Percentiles rank a stretch among this genome's conserved stretches.
Conservation (phyloP, 2,797 vertebrate genomes). For the Acipenser ruthenus region DNA sequence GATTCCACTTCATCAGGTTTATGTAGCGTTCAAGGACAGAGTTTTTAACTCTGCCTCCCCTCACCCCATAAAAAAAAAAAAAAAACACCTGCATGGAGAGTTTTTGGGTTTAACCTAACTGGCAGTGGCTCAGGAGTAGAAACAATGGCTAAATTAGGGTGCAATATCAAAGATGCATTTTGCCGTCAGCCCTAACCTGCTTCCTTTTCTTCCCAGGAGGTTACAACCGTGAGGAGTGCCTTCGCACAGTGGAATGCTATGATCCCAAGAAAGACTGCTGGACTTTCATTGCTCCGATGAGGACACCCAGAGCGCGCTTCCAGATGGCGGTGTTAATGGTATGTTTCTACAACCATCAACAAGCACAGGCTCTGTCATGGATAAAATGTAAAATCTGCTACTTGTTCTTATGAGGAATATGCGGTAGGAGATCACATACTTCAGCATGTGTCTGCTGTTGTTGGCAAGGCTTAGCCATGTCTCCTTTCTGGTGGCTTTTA, state of each 20-base stretch:
- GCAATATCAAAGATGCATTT: neutral
- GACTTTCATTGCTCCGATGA: conserved; percentile 93
- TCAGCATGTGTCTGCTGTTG: too few relatives aligned
- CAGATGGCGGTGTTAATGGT: conserved; percentile 98
- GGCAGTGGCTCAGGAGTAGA: too few relatives aligned
- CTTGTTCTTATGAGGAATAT: neutral
- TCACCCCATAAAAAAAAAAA: neutral
- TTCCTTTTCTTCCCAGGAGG: conserved; percentile 60
- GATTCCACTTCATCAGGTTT: neutral
- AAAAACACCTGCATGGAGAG: too few relatives aligned
- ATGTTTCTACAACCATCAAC: conserved; percentile 17
- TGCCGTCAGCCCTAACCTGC: too few relatives aligned
- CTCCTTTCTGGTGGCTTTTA: too few relatives aligned
- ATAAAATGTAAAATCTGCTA: neutral
- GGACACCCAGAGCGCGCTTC: conserved; percentile 91
- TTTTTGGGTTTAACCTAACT: too few relatives aligned
- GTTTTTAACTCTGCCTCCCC: too few relatives aligned
- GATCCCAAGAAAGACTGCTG: conserved; percentile 78
- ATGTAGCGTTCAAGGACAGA: fast-evolving
- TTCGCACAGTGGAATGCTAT: conserved; percentile 95
- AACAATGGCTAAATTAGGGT: too few relatives aligned
- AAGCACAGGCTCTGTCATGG: neutral
- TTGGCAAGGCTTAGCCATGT: too few relatives aligned
- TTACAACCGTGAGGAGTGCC: conserved; percentile 94
- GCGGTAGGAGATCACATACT: neutral